Evolutionary conservation across 2,113 vertebrate genomes (phyloP).

Genomic region (Siphamia tubifer): DNA sequence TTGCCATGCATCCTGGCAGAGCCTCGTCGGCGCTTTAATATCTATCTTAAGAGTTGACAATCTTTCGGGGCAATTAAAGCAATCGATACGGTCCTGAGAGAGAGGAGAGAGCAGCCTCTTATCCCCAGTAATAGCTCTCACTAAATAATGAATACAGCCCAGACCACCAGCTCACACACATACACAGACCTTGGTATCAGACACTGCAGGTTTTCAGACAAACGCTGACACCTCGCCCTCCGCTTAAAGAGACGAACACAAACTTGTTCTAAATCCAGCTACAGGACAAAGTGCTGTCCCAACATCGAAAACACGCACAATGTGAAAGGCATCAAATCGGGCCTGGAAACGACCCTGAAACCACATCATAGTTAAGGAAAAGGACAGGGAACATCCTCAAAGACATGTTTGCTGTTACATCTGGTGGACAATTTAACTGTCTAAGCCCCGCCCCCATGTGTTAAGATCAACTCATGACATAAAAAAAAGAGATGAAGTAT

Average conservation of each 20-base stretch:
- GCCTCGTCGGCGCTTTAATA: slow-evolving; percentile 73
- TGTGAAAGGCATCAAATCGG: too few relatives aligned
- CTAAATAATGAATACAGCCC: slow-evolving; percentile 81
- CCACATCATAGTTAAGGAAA: too few relatives aligned
- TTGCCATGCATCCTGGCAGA: slow-evolving; percentile 68
- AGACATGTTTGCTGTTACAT: too few relatives aligned
- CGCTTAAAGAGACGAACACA: slow-evolving; percentile 3
- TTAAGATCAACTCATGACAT: too few relatives aligned
- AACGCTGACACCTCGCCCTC: slow-evolving; percentile 32
- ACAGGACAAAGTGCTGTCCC: too few relatives aligned
- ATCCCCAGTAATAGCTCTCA: slow-evolving; percentile 82
- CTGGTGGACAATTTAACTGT: too few relatives aligned
- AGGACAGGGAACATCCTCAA: too few relatives aligned
- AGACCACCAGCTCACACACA: slow-evolving; percentile 25
- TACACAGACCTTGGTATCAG: slow-evolving; percentile 12
- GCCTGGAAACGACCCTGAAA: too few relatives aligned
- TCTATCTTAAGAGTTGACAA: slow-evolving; percentile 85
- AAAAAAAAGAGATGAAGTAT: too few relatives aligned
- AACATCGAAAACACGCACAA: too few relatives aligned
- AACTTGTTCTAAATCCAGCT: not conserved
- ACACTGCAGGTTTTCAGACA: slow-evolving; percentile 36
- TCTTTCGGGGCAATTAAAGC: slow-evolving; percentile 84
- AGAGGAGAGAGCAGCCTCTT: slow-evolving; percentile 77
- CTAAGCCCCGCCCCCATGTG: too few relatives aligned
- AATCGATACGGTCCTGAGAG: slow-evolving; percentile 79